These are phyloP conservation scores for Lasioglossum calceatum DNA, from an alignment of 2,888 invertebrate species.

Conservation along the genomic window DNA sequence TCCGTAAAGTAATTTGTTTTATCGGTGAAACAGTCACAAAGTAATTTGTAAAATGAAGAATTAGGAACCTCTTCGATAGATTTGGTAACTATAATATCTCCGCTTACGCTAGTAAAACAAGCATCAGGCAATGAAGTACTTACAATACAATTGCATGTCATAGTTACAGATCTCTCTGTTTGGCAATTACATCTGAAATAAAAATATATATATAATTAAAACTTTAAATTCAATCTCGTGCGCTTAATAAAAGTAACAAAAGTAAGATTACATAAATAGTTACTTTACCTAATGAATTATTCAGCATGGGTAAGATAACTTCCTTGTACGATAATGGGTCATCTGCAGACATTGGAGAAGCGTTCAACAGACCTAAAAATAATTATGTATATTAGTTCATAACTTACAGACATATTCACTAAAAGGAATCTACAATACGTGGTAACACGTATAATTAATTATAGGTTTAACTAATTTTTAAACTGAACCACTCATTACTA, in stretches of 20 bases:
- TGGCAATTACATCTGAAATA: background rate
- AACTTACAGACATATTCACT: conserved; percentile 2
- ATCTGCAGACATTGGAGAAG: background rate
- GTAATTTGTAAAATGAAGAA: too few species aligned
- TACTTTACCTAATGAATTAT: background rate
- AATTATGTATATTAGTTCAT: background rate
- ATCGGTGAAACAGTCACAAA: too few species aligned
- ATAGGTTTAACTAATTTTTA: background rate
- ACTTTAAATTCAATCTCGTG: background rate
- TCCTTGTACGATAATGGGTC: background rate
- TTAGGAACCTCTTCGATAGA: too few species aligned
- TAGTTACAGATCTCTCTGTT: background rate
- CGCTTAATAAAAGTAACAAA: background rate
- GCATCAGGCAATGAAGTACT: too few species aligned
- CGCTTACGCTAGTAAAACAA: too few species aligned
- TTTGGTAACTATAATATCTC: too few species aligned
- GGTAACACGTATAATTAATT: background rate
- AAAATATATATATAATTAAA: background rate
- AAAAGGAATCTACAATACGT: background rate
- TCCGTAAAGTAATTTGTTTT: too few species aligned
- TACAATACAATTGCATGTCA: too few species aligned
- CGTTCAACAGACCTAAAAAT: background rate
- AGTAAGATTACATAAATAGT: background rate
- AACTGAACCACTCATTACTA: background rate
- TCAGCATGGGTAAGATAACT: background rate